Conservation (phyloP, 1,140 invertebrate genomes). For the Diprion similis region DNA sequence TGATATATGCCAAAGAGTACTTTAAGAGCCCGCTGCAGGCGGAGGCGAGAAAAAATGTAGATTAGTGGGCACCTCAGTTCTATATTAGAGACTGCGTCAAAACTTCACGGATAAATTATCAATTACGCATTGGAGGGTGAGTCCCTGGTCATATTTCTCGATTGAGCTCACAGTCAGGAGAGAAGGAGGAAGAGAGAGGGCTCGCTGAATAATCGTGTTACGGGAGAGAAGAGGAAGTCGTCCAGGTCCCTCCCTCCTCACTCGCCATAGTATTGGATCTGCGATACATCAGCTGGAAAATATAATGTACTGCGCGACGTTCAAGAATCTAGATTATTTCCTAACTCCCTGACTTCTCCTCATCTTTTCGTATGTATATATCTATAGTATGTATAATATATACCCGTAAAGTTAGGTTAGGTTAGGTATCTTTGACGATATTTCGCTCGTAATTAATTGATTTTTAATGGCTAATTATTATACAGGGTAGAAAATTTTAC, state of each 20-base stretch:
- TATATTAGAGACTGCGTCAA: conserved; percentile 33
- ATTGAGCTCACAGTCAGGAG: conserved; percentile 9
- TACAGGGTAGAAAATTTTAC: no score
- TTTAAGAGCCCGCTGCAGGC: not conserved
- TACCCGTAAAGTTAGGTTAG: not conserved
- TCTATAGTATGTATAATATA: not conserved
- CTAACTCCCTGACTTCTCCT: not conserved
- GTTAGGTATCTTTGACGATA: not conserved
- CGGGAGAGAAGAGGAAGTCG: conserved; percentile 20
- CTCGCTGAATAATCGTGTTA: conserved; percentile 36
- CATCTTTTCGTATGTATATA: not conserved
- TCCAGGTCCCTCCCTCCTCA: conserved; percentile 3
- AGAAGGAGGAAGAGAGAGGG: no score
- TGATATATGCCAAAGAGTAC: not conserved
- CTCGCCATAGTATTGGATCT: conserved; percentile 16
- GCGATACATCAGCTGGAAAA: conserved; percentile 27
- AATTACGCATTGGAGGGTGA: conserved; percentile 30
- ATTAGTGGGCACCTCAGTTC: not conserved
- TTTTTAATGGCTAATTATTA: no score
- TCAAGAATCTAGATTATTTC: not conserved
- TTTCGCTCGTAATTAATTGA: no score
- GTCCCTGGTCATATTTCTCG: conserved; percentile 32
- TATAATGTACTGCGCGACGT: not conserved
- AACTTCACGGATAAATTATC: conserved; percentile 42
- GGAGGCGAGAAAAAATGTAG: not conserved